Conservation (phyloP, 2,888 invertebrate genomes). For the Gibbula magus region DNA sequence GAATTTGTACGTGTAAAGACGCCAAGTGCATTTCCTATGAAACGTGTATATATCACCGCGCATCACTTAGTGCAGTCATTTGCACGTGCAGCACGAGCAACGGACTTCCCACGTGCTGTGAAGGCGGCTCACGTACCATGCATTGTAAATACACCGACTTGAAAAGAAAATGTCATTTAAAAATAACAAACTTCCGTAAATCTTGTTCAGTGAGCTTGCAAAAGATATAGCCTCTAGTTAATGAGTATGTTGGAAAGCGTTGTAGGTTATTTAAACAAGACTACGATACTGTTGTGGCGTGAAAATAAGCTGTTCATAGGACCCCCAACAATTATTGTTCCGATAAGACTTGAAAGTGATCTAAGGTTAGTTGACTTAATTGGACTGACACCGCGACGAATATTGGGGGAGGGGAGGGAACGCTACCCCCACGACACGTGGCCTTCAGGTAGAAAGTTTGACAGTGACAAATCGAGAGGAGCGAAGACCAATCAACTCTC, state of each 20-base stretch:
- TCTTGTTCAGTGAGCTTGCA: not conserved
- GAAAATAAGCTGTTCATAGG: not conserved
- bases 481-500: not conserved
- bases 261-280: not conserved
- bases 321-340: not conserved
- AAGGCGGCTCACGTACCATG: not conserved
- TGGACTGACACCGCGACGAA: not conserved
- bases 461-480: not conserved
- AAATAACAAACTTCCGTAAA: not conserved
- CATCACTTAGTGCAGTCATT: too few relatives aligned
- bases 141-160: not conserved
- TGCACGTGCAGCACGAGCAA: too few relatives aligned
- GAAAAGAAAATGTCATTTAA: constrained; percentile 3
- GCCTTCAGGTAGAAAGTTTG: not conserved
- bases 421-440: not conserved
- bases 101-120: not conserved
- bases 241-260: not conserved
- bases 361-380: not conserved
- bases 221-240: not conserved
- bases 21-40: not conserved
- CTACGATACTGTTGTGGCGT: not conserved
- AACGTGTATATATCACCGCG: too few relatives aligned
- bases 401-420: not conserved
- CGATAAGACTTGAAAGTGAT: constrained; percentile 5
- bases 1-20: not conserved